Evolutionary conservation across 2,888 invertebrate species (phyloP), one percentile per base, ranked within the genome.

Genomic region (Saturnia pavonia): DNA sequence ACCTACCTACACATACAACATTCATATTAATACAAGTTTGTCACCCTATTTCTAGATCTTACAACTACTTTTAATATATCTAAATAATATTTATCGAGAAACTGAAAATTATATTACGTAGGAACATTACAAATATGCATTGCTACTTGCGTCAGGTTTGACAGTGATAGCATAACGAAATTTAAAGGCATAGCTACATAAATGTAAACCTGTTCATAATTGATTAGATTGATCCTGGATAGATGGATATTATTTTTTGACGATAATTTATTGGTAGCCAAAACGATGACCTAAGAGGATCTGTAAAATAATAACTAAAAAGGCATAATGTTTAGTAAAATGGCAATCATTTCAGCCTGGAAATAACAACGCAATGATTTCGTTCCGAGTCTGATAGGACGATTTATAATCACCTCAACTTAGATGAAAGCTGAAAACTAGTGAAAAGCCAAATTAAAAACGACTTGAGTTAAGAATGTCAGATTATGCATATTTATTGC

Each of bases 391-490:
- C 34, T 34, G 34, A 4, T 34, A 34, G 2, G 34, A 34, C 34
- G 34, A 34, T 6, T 34, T n/a, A n/a, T n/a, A n/a, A n/a, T 51
- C 48, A 51, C 48, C 48, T 51, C 6, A 51, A 51, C 19, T 16
- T 51, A 51, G 14, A 27, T 27, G 14, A 27, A 60, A 60, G 57
- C 27, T 22, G 54, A 54, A 54, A 54, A 54, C 54, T 60, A 27
- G 57, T 60, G 57, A 60, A 40, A 65, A 65, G 65, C 65, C 40
- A 65, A 65, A 40, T n/a, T 19, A 40, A 65, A 65, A 34, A 40
- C 34, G n/a, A 8, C 14, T 65, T 40, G 11, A 19, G 65, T 65
- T 65, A 65, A 65, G 40, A 7, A 63, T 27, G 68, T 54, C 66
- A 65, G 9, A 65, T 40, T 65, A 22, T 54, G n/a, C 11, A n/a